Conservation (phyloP, 2,888 invertebrate genomes). For the Plemyria rubiginata region DNA sequence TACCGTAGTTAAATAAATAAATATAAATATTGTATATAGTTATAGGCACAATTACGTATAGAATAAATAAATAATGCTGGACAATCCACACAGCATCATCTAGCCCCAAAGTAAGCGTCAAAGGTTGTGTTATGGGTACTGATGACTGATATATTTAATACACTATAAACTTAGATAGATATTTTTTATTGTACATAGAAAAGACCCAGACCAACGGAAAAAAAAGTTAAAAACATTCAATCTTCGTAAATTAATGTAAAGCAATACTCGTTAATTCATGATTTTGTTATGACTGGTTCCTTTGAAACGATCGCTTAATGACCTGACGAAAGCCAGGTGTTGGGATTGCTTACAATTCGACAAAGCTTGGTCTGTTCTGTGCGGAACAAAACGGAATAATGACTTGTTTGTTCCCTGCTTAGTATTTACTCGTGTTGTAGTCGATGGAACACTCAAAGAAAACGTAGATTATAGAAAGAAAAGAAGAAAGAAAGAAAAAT, state of each 20-base stretch:
- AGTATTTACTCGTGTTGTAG: conserved; percentile 11
- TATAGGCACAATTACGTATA: not conserved
- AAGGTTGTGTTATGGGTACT: no score
- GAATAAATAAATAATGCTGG: no score
- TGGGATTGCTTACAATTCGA: conserved; percentile 37
- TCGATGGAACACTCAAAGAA: conserved; percentile 1
- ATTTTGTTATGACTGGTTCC: conserved; percentile 24
- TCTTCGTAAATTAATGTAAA: no score
- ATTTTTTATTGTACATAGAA: no score
- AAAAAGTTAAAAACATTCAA: not conserved
- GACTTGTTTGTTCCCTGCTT: conserved; percentile 34
- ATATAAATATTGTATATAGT: no score
- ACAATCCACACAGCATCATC: no score
- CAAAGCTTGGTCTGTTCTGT: conserved; percentile 42
- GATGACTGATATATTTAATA: no score
- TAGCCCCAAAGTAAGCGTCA: no score
- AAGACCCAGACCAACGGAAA: no score
- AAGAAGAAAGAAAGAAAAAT: no score
- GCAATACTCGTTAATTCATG: not conserved
- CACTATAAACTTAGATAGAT: no score
- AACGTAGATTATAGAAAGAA: not conserved
- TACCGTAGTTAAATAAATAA: not conserved
- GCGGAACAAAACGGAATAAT: conserved; percentile 43
- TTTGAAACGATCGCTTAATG: conserved; percentile 33
- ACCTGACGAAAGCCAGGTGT: conserved; percentile 43